phyloP scores from a whole-genome alignment of 2,113 vertebrate species.

The Bubalus kerabau region DNA sequence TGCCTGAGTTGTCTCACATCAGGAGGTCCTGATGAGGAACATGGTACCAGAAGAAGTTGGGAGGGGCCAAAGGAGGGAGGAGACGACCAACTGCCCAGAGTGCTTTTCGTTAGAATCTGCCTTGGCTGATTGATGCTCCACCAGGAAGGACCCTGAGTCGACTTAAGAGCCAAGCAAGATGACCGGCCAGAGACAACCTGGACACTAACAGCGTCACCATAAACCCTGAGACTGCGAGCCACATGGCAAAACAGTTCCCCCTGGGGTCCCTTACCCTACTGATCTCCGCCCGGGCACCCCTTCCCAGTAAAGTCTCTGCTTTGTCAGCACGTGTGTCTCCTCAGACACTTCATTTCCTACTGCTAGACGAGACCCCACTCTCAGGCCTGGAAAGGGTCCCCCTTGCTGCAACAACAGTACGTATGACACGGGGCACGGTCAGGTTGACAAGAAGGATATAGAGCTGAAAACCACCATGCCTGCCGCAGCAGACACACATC shows the following conservation, averaged over 20 bases:
- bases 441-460: accelerated
- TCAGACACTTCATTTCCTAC: background rate
- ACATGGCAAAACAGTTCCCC: background rate
- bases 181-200: background rate
- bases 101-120: background rate
- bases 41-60: background rate
- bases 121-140: background rate
- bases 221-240: background rate
- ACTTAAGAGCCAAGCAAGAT: background rate
- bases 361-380: background rate
- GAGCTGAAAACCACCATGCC: background rate
- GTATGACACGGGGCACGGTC: accelerated
- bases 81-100: background rate
- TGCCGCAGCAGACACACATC: accelerated
- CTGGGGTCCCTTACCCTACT: background rate
- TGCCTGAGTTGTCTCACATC: background rate
- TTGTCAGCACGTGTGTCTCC: background rate
- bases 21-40: background rate
- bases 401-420: background rate
- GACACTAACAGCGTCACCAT: background rate
- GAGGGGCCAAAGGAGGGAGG: background rate
- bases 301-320: background rate
- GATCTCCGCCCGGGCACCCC: background rate
- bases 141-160: background rate
- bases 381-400: background rate